Percentiles rank a stretch among this genome's conserved stretches.
Evolutionary conservation across 2,113 vertebrate species (phyloP).

Genomic region (Microcebus murinus): DNA sequence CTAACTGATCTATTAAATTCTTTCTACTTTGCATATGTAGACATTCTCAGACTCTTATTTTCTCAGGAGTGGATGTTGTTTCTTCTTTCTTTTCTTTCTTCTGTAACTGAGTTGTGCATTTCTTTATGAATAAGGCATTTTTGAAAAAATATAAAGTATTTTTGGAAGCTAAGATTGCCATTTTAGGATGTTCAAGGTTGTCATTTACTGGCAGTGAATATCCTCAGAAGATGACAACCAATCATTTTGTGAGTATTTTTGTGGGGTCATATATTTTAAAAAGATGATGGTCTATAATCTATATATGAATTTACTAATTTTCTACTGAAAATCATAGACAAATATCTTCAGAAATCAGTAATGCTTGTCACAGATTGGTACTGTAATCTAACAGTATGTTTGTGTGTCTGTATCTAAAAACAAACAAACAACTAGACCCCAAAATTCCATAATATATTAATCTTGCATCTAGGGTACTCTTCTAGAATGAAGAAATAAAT

Average conservation of each 20-base stretch:
- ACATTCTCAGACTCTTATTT: not conserved
- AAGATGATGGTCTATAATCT: not conserved
- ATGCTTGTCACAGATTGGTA: not conserved
- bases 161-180: not conserved
- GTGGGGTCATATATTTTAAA: not conserved
- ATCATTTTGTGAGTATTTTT: not conserved
- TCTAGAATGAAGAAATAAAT: not conserved
- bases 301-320: not conserved
- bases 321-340: not conserved
- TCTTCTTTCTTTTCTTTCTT: not conserved
- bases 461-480: not conserved
- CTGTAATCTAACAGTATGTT: not conserved
- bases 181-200: not conserved
- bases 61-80: not conserved
- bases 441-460: not conserved
- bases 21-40: not conserved
- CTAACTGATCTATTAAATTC: slow-evolving; percentile 29
- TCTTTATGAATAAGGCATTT: not conserved
- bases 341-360: not conserved
- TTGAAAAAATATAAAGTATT: not conserved
- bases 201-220: not conserved
- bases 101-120: not conserved
- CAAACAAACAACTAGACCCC: not conserved
- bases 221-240: not conserved
- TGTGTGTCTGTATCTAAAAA: not conserved